A percentile compares a stretch with the other conserved stretches of the same genome.
Conservation (phyloP, 1,140 invertebrate species). For the Zaprionus lachaisei region DNA sequence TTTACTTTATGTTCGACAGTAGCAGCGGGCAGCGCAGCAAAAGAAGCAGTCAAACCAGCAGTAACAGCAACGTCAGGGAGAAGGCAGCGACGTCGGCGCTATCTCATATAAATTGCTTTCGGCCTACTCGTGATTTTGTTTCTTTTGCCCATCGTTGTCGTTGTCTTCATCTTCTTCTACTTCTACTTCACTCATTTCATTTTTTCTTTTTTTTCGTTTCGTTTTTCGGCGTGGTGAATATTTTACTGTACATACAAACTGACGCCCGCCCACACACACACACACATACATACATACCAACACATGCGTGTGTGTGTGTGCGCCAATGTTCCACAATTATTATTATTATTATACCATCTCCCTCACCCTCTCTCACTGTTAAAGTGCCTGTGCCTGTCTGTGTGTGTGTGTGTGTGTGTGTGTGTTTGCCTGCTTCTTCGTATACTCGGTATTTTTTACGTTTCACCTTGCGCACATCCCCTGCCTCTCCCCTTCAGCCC, state of each 20-base stretch:
- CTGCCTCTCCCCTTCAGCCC: constrained; percentile 4
- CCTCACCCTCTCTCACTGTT: not conserved
- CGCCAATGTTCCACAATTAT: constrained; percentile 74
- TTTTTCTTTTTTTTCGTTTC: constrained; percentile 41
- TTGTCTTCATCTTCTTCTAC: not conserved
- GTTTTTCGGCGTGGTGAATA: constrained; percentile 43
- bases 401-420: constrained; percentile 11
- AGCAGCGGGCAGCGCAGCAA: constrained; percentile 14
- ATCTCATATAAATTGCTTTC: constrained; percentile 83
- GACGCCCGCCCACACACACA: constrained; percentile 36
- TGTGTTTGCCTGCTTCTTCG: constrained; percentile 30
- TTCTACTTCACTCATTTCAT: constrained; percentile 18
- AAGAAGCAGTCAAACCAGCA: constrained; percentile 45
- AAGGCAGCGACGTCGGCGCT: constrained; percentile 35
- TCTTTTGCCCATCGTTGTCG: constrained; percentile 19
- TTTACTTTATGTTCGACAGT: constrained; percentile 43
- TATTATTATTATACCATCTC: constrained; percentile 73
- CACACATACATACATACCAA: constrained; percentile 35
- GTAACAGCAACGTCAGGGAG: not conserved
- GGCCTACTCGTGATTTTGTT: constrained; percentile 80
- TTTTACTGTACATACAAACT: constrained; percentile 58
- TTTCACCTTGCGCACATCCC: constrained; percentile 71
- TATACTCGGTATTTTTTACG: constrained; percentile 57
- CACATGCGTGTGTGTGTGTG: constrained; percentile 39
- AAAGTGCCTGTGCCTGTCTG: constrained; percentile 10